Percentiles rank a stretch among this genome's conserved stretches.
Evolutionary conservation across 2,113 vertebrate genomes (phyloP).

Genomic region (Dicaeum eximium): DNA sequence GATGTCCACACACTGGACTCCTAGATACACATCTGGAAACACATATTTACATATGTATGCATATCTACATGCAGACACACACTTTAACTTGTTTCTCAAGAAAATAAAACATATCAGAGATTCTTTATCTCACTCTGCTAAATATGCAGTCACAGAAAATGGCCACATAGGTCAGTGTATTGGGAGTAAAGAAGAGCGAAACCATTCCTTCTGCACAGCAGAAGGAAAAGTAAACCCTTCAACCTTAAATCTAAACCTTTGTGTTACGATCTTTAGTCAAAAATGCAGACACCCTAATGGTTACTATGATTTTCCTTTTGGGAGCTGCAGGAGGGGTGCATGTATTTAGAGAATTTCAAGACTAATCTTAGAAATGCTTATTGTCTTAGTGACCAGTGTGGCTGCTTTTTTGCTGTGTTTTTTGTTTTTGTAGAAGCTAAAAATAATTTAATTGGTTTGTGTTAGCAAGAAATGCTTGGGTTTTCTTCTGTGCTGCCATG

Average conservation of each 20-base stretch:
- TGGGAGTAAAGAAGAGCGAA: background rate
- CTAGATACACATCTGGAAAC: background rate
- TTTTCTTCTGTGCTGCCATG: conserved; percentile 56
- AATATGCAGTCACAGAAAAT: background rate
- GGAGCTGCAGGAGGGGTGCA: background rate
- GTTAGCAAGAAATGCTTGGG: conserved; percentile 54
- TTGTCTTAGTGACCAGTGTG: conserved; percentile 66
- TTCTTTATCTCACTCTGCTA: background rate
- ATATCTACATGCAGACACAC: background rate
- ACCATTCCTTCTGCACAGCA: background rate
- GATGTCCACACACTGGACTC: background rate
- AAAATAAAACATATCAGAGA: background rate
- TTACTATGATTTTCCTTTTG: conserved; percentile 56
- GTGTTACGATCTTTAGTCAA: conserved; percentile 52
- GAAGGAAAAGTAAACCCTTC: background rate
- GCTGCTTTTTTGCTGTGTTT: conserved; percentile 35
- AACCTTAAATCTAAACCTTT: background rate
- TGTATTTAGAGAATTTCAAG: conserved; percentile 67
- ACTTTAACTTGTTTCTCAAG: background rate
- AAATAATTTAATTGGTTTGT: conserved; percentile 63
- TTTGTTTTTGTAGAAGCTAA: conserved; percentile 44
- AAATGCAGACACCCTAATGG: conserved; percentile 57
- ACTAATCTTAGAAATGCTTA: conserved; percentile 73
- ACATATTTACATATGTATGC: background rate
- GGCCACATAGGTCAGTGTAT: background rate